Evolutionary conservation across 2,888 invertebrate genomes (phyloP).

Genomic region (Polymixis flavicincta): DNA sequence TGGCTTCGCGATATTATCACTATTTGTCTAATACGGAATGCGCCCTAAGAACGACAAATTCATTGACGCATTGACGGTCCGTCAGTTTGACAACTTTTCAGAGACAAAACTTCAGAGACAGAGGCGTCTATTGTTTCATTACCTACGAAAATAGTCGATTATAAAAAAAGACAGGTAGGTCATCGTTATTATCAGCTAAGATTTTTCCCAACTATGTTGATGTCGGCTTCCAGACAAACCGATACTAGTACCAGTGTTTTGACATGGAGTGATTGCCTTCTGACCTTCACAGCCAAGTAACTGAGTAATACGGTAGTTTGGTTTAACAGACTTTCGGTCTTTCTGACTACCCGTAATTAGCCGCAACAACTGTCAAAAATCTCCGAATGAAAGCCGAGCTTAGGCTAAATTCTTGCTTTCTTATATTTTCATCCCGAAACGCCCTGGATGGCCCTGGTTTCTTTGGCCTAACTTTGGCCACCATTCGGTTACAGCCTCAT

Average conservation of each 20-base stretch:
- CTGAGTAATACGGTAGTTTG: background rate
- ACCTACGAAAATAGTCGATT: background rate
- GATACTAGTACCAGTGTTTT: background rate
- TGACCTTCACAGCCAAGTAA: background rate
- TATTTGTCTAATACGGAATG: no score
- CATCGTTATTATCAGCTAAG: background rate
- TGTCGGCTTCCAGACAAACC: background rate
- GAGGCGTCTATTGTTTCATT: background rate
- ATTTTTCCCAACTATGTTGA: background rate
- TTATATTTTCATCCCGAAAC: no score
- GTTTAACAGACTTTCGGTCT: background rate
- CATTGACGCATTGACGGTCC: no score
- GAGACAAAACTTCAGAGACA: conserved; percentile 10
- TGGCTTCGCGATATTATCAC: no score
- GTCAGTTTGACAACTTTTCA: background rate
- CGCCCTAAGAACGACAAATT: no score
- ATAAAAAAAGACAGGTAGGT: background rate
- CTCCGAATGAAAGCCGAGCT: background rate
- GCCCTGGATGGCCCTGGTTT: no score
- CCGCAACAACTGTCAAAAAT: background rate
- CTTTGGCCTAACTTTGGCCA: no score
- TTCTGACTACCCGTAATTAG: background rate
- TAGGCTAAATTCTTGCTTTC: background rate
- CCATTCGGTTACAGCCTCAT: no score
- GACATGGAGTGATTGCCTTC: background rate